A percentile compares a stretch with the other conserved stretches of the same genome.
Conservation (phyloP, 2,888 invertebrate species). For the Eupithecia inturbata region DNA sequence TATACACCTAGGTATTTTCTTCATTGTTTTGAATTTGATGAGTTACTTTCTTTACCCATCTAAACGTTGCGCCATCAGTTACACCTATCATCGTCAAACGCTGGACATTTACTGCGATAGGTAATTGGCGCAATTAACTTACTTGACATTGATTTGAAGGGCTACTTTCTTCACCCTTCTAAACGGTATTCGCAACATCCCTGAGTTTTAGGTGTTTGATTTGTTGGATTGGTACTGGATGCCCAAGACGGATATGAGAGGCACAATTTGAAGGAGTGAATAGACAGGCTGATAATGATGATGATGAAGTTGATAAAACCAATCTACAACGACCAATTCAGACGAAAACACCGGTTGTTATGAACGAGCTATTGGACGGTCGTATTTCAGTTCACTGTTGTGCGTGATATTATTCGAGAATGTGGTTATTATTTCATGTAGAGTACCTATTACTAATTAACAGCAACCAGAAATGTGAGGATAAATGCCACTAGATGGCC, state of each 20-base stretch:
- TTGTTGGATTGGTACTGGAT: background rate
- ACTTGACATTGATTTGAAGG: background rate
- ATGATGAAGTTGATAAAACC: background rate
- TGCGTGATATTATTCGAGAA: conserved; percentile 52
- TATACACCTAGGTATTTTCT: too few relatives aligned
- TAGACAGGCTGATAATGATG: background rate
- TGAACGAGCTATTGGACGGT: background rate
- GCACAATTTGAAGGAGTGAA: background rate
- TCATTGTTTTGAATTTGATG: background rate
- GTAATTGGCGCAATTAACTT: conserved; percentile 37
- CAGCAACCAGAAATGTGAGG: conserved; percentile 37
- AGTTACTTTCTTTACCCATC: background rate
- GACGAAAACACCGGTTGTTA: background rate
- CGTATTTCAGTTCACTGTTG: conserved; percentile 33
- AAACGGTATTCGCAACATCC: background rate
- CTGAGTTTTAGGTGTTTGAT: background rate
- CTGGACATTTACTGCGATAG: conserved; percentile 55
- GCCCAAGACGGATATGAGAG: background rate
- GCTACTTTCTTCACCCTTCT: background rate
- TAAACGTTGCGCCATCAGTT: background rate
- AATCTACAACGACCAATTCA: background rate
- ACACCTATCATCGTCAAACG: conserved; percentile 62
- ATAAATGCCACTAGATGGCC: conserved; percentile 76
- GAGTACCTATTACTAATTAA: conserved; percentile 36
- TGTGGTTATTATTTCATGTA: conserved; percentile 49